Evolutionary conservation across 2,888 invertebrate genomes (phyloP).

Genomic region (Reticulitermes lucifugus): DNA sequence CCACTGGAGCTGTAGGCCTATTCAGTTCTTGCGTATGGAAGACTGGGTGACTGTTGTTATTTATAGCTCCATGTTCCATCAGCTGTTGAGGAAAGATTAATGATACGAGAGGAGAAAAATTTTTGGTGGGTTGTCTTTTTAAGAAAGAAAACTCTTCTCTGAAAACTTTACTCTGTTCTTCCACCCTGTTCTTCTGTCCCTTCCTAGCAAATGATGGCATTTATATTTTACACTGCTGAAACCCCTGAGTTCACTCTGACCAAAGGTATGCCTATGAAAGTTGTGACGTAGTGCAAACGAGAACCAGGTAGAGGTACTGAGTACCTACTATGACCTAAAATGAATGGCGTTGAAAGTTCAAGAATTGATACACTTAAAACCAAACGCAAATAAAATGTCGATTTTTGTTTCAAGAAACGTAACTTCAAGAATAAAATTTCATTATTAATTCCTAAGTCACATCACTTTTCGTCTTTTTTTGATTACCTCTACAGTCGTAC

Average conservation of each 20-base stretch:
- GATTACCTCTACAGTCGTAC: too few species aligned
- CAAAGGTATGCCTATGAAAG: too few species aligned
- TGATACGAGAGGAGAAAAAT: conserved; percentile 50
- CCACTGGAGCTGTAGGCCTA: conserved; percentile 34
- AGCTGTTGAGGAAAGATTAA: conserved; percentile 55
- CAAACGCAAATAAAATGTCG: too few species aligned
- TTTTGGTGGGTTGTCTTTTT: conserved; percentile 42
- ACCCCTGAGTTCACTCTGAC: neutral
- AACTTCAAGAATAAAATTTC: too few species aligned
- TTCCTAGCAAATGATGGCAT: conserved; percentile 22
- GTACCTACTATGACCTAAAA: too few species aligned
- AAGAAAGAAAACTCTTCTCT: conserved; percentile 42
- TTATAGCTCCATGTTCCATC: conserved; percentile 54
- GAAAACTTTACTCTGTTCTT: conserved; percentile 44
- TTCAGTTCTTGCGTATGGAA: conserved; percentile 13
- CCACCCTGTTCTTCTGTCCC: neutral
- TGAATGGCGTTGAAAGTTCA: too few species aligned
- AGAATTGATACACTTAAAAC: too few species aligned
- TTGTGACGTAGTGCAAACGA: too few species aligned
- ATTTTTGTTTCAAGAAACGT: too few species aligned
- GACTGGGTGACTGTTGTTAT: conserved; percentile 47
- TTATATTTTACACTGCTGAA: neutral
- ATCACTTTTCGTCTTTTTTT: too few species aligned
- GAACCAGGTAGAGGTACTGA: too few species aligned
- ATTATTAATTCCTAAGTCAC: too few species aligned